These are phyloP conservation scores for Apaloderma vittatum DNA, from an alignment of 2,113 vertebrate species.

Conservation along the genomic window DNA sequence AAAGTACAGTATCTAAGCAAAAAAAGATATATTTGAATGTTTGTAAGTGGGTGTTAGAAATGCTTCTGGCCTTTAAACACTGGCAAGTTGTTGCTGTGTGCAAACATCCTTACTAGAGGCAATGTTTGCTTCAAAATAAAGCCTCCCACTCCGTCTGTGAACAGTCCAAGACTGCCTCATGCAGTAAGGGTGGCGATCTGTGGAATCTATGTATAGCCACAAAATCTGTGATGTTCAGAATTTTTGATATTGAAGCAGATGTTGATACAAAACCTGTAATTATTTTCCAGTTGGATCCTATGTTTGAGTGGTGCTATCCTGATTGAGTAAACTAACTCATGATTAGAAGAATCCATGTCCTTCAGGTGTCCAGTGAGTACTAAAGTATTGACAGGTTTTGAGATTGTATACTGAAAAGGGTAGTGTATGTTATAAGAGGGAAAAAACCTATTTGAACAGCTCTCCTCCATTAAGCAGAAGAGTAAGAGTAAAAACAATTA, in stretches of 20 bases:
- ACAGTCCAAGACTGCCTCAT: neutral
- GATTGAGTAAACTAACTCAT: neutral
- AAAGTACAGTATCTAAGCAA: neutral
- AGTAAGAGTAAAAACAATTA: neutral
- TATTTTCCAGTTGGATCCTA: neutral
- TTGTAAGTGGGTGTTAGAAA: constrained; percentile 48
- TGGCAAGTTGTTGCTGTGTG: constrained; percentile 2
- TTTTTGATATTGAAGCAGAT: neutral
- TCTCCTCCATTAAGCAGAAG: neutral
- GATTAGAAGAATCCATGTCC: neutral
- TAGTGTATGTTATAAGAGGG: neutral
- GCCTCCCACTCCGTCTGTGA: neutral
- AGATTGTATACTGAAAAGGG: neutral
- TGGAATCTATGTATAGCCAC: neutral
- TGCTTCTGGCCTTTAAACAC: neutral
- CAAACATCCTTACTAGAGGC: constrained; percentile 1
- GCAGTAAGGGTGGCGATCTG: neutral
- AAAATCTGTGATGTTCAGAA: neutral
- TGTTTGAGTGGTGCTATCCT: neutral
- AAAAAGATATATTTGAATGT: constrained; percentile 2
- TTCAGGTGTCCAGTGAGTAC: neutral
- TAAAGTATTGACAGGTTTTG: neutral
- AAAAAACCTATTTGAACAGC: neutral
- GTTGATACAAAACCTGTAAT: rapidly evolving
- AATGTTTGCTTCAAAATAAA: constrained; percentile 35